Evolutionary conservation across 2,888 invertebrate genomes (phyloP), one percentile per base, ranked within the genome.

Genomic region (Sinotaia quadrata): DNA sequence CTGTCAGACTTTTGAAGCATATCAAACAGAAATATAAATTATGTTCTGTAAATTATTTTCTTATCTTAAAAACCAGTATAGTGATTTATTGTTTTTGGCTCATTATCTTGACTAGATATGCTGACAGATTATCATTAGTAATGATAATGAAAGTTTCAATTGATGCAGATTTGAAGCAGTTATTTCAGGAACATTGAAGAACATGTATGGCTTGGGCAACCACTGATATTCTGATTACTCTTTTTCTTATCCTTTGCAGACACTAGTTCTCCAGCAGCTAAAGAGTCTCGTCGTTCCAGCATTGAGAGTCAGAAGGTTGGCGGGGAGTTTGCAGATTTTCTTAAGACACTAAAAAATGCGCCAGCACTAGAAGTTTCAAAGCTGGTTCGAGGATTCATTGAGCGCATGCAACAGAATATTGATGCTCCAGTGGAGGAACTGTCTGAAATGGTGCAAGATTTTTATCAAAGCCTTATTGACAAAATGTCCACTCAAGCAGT

Each of bases 361-460:
- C 81, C 84, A 15, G 87, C 87, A 0, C 78, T 88, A 27, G 89
- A 90, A 71, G 81, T 94, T 52, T 91, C 92, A 60, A 91, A 91
- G 78, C 93, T 92, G 58, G 92, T 93, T 15, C 91, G 92, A 27
- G 80, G 80, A 7, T 85, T 89, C 36, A 85, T 89, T 0, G 88
- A 89, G 59, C 85, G 85, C 34, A 79, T 89, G 8, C 82, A 80
- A 63, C 81, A 82, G 65, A 87, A 91, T 92, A 73, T 76, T 2
- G 83, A 84, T 34, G 72, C 74, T 10, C 78, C 83, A 1, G 78
- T 85, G 8, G 87, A 88, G 7, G 87, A 97, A 75, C 89, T 97
- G 37, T 95, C 97, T 0, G 96, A 97, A 84, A 90, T 93, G 56
- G 94, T 96, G 36, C 97, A 98, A 89, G 94, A 94, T 82, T 95